phyloP scores from a whole-genome alignment of 2,888 invertebrate genomes.

The Eueremaeus valkanovi region DNA sequence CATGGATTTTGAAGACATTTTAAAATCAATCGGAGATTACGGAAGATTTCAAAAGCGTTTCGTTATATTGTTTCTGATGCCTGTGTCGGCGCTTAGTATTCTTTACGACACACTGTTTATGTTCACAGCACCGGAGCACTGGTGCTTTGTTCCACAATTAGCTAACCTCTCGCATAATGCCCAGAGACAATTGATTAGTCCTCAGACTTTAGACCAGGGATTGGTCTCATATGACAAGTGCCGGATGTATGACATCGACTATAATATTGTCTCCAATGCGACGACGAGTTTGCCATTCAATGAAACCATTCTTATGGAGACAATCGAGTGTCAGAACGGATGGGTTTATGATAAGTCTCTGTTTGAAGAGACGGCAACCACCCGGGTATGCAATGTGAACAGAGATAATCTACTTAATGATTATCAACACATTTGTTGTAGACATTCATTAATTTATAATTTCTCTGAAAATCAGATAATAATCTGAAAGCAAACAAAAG shows the following conservation, averaged over 20 bases:
- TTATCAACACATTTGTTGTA: not conserved
- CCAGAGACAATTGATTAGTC: constrained; percentile 59
- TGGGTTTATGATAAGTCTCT: constrained; percentile 69
- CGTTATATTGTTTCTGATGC: constrained; percentile 54
- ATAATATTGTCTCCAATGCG: not conserved
- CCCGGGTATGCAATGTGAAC: too few relatives aligned
- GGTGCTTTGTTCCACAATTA: constrained; percentile 59
- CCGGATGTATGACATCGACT: constrained; percentile 54
- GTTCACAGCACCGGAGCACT: constrained; percentile 59
- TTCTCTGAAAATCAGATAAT: not conserved
- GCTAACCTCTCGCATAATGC: constrained; percentile 56
- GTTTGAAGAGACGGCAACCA: constrained; percentile 68
- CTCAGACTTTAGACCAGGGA: constrained; percentile 55
- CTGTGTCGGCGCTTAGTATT: constrained; percentile 55
- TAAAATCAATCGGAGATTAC: constrained; percentile 57
- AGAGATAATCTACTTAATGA: too few relatives aligned
- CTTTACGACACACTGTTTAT: constrained; percentile 53
- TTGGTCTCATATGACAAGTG: constrained; percentile 54
- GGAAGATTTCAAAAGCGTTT: constrained; percentile 58
- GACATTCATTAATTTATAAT: too few relatives aligned
- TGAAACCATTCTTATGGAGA: not conserved
- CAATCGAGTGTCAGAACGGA: constrained; percentile 61
- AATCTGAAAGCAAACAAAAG: not conserved
- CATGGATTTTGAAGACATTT: constrained; percentile 57
- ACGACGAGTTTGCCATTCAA: not conserved